These are phyloP conservation scores for Tachyglossus aculeatus DNA, from an alignment of 2,797 vertebrate genomes.

Conservation along the genomic window DNA sequence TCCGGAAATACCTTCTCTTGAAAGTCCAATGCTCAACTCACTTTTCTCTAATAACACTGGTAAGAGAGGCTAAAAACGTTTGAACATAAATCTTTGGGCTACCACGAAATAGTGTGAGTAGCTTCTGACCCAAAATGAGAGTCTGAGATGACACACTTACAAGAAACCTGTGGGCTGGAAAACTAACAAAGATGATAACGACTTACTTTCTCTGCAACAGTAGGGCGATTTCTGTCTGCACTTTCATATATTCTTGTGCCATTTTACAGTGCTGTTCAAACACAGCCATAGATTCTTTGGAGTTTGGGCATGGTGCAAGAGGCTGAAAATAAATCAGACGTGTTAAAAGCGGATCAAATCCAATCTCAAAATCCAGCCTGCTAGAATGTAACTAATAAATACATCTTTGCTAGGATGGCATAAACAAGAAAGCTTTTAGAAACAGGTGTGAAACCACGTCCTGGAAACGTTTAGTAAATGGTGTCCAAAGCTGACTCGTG, in stretches of 20 bases:
- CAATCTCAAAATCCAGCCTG: conserved; percentile 56
- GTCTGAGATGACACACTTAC: too few species aligned
- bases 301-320: conserved; percentile 96
- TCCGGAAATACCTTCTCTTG: too few species aligned
- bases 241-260: conserved; percentile 99
- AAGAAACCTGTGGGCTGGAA: background rate
- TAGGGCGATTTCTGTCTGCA: conserved; percentile 97
- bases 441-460: conserved; percentile 60
- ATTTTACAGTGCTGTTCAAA: conserved; percentile 99
- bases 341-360: conserved; percentile 69
- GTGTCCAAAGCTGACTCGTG: conserved; percentile 59
- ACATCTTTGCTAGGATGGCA: conserved; percentile 66
- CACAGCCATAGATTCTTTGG: conserved; percentile 99
- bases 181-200: background rate
- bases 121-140: too few species aligned
- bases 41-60: too few species aligned
- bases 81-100: too few species aligned
- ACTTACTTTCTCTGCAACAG: conserved; percentile 98
- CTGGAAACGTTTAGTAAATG: conserved; percentile 46
- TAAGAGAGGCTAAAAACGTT: too few species aligned
- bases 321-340: conserved; percentile 85
- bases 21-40: too few species aligned
- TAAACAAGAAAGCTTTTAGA: conserved; percentile 69
- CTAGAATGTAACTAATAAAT: conserved; percentile 57
- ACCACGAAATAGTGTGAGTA: too few species aligned